These are phyloP conservation scores for Tetanocera ferruginea DNA, from an alignment of 2,888 invertebrate species.

Conservation along the genomic window DNA sequence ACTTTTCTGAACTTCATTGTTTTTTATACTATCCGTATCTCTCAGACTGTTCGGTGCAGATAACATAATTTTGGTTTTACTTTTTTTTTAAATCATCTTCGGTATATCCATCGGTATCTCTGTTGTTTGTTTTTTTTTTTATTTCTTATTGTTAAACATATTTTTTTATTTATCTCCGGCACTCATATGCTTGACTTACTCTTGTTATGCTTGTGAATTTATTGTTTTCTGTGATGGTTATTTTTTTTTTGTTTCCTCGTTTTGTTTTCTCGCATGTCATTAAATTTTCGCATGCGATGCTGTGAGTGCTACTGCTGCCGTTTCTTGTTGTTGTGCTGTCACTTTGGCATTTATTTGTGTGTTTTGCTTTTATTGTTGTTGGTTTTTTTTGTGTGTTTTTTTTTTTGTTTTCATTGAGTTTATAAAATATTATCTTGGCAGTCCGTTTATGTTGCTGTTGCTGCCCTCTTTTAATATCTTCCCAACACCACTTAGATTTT, in stretches of 20 bases:
- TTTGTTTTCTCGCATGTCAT: conserved; percentile 34
- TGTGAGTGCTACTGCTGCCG: conserved; percentile 2
- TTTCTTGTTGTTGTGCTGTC: background rate
- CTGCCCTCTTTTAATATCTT: background rate
- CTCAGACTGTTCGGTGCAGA: too few species aligned
- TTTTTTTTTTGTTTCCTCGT: background rate
- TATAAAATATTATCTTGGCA: conserved; percentile 30
- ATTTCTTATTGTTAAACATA: background rate
- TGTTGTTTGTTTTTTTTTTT: conserved; percentile 1
- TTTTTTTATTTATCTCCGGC: conserved; percentile 25
- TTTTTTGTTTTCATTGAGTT: background rate
- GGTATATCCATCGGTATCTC: background rate
- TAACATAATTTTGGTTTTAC: too few species aligned
- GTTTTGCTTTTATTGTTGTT: background rate
- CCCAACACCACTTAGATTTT: background rate
- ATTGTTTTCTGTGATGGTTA: conserved; percentile 27
- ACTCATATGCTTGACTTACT: conserved; percentile 40
- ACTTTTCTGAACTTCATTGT: too few species aligned
- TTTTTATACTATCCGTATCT: too few species aligned
- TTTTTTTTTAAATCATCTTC: background rate
- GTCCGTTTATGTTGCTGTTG: background rate
- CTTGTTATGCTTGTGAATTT: conserved; percentile 38
- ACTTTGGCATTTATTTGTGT: conserved; percentile 26
- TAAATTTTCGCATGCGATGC: conserved; percentile 11
- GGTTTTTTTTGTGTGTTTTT: too few species aligned